phyloP scores from a whole-genome alignment of 64 coral and sea anemone species.

The Stichodactyla mertensii region DNA sequence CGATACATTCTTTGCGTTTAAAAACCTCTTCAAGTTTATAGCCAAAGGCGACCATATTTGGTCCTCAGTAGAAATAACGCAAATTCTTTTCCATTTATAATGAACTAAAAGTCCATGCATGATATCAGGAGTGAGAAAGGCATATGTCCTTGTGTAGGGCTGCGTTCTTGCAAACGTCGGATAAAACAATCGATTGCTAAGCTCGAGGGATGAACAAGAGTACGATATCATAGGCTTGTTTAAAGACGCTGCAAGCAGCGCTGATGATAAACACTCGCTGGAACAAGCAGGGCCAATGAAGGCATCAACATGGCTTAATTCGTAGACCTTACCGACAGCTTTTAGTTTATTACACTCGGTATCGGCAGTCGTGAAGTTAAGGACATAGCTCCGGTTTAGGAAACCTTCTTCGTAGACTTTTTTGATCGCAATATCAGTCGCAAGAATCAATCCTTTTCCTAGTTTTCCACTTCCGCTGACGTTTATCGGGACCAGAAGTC shows the following conservation, averaged over 20 bases:
- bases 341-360: slow-evolving; percentile 54
- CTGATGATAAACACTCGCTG: slow-evolving; percentile 51
- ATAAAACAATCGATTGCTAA: slow-evolving; percentile 42
- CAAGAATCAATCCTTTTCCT: slow-evolving; percentile 45
- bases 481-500: not conserved
- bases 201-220: slow-evolving; percentile 61
- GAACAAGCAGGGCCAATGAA: slow-evolving; percentile 82
- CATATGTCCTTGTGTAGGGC: slow-evolving; percentile 67
- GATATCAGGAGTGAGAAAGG: slow-evolving; percentile 28
- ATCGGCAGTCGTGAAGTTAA: slow-evolving; percentile 57
- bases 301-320: slow-evolving; percentile 43
- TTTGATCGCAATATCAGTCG: slow-evolving; percentile 48
- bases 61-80: slow-evolving; percentile 62
- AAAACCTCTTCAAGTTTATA: slow-evolving; percentile 22
- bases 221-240: slow-evolving; percentile 91
- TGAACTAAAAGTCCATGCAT: slow-evolving; percentile 12
- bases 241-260: slow-evolving; percentile 46
- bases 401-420: slow-evolving; percentile 29
- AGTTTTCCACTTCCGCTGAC: slow-evolving; percentile 14
- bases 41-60: slow-evolving; percentile 63
- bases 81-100: slow-evolving; percentile 49
- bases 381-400: slow-evolving; percentile 42
- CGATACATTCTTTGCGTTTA: slow-evolving; percentile 36
- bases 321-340: slow-evolving; percentile 44
- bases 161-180: slow-evolving; percentile 74